Conservation (phyloP, 2,113 vertebrate genomes). For the Myotis brandtii region DNA sequence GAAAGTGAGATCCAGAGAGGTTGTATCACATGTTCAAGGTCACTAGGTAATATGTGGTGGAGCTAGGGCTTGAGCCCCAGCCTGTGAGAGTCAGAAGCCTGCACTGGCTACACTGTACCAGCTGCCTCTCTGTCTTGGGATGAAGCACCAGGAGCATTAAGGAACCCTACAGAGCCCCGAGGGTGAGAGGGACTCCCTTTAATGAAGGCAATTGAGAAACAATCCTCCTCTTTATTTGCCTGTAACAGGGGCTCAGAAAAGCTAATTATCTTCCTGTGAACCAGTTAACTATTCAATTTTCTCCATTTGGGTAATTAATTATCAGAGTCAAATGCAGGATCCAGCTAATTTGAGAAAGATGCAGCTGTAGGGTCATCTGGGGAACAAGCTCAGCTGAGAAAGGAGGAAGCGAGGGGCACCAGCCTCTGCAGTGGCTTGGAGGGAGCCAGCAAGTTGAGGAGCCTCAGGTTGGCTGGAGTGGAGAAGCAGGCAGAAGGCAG, state of each 20-base stretch:
- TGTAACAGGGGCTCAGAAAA: constrained; percentile 78
- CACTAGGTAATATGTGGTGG: not conserved
- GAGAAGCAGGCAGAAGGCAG: not conserved
- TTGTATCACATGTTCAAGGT: not conserved
- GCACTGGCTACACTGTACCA: not conserved
- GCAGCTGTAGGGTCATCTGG: constrained; percentile 79
- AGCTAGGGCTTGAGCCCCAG: not conserved
- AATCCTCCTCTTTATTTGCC: constrained; percentile 80
- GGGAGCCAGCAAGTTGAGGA: not conserved
- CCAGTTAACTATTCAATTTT: constrained; percentile 83
- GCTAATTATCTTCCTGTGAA: constrained; percentile 82
- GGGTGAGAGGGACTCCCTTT: constrained; percentile 72
- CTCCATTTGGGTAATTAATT: constrained; percentile 82
- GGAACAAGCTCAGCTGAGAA: constrained; percentile 57
- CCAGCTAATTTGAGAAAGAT: constrained; percentile 77
- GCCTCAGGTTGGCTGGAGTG: not conserved
- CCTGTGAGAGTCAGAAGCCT: not conserved
- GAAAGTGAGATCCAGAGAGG: not conserved
- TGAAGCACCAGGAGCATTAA: not conserved
- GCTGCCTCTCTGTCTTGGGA: constrained; percentile 43
- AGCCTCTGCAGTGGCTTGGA: not conserved
- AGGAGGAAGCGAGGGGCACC: not conserved
- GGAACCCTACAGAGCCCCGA: not conserved
- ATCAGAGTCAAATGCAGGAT: constrained; percentile 79
- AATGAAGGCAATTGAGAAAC: constrained; percentile 83